Conservation (phyloP, 1,140 invertebrate species). For the Anastrepha ludens region DNA sequence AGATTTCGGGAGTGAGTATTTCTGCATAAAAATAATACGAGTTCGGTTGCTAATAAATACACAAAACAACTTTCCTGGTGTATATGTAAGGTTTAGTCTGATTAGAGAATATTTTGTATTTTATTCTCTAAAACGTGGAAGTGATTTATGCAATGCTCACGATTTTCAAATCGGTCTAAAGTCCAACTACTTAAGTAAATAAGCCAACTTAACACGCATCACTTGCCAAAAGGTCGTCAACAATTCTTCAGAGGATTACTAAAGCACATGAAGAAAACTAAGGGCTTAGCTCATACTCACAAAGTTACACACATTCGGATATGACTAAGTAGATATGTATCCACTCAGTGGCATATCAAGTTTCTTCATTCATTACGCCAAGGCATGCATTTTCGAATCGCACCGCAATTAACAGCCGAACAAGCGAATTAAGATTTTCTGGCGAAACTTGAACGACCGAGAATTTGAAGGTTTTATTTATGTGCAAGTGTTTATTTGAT, state of each 20-base stretch:
- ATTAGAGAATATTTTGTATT: too few relatives aligned
- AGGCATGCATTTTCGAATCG: background rate
- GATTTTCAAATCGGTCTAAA: background rate
- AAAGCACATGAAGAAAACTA: background rate
- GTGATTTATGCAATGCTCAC: too few relatives aligned
- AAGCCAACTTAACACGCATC: constrained; percentile 26
- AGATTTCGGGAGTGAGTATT: too few relatives aligned
- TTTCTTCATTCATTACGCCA: background rate
- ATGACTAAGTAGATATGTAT: background rate
- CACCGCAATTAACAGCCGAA: background rate
- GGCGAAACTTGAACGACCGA: background rate
- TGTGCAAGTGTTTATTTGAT: background rate
- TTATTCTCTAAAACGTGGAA: too few relatives aligned
- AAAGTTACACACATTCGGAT: background rate
- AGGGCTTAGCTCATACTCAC: background rate
- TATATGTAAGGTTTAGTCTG: too few relatives aligned
- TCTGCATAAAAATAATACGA: too few relatives aligned
- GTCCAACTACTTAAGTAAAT: background rate
- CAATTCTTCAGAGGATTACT: background rate
- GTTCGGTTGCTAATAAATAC: background rate
- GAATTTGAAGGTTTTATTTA: background rate
- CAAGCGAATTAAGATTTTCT: background rate
- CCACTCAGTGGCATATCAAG: background rate
- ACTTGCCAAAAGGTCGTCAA: constrained; percentile 22
- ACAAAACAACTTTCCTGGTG: background rate